Percentiles rank a stretch among this genome's conserved stretches.
These are phyloP conservation scores for Spizella passerina DNA, from an alignment of 2,797 vertebrate species.

Conservation along the genomic window DNA sequence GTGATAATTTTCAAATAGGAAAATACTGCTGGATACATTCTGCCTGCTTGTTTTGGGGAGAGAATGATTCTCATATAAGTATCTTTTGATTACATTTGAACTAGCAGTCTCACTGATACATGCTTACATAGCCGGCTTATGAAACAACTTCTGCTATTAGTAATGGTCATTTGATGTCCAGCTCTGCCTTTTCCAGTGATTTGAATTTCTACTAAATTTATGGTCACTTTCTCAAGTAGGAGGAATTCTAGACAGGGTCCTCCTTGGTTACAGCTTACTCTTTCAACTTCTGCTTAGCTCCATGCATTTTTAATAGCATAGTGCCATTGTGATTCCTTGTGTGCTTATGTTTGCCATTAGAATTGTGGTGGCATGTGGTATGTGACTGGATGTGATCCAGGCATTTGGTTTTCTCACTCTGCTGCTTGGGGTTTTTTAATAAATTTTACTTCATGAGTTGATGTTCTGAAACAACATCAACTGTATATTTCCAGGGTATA, in stretches of 20 bases:
- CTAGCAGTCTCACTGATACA: not conserved
- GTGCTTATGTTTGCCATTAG: not conserved
- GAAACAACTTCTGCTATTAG: not conserved
- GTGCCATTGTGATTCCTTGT: not conserved
- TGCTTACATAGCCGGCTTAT: not conserved
- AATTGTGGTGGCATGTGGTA: not conserved
- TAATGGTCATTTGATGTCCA: not conserved
- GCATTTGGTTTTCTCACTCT: not conserved
- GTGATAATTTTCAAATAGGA: not conserved
- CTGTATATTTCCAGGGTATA: not conserved
- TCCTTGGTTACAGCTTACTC: not conserved
- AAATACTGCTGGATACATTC: not conserved
- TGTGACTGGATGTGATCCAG: not conserved
- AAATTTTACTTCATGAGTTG: not conserved
- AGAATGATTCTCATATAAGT: not conserved
- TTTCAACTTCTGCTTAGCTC: not conserved
- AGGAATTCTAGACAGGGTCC: not conserved
- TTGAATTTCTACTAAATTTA: not conserved
- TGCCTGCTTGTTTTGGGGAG: not conserved
- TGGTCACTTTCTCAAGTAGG: not conserved
- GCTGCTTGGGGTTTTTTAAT: not conserved
- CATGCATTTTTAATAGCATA: not conserved
- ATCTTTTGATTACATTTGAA: not conserved
- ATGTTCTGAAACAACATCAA: too few relatives aligned
- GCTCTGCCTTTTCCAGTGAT: not conserved